Base-by-base conservation (phyloP, 2,797 vertebrate species). In the Lycodopsis pacificus region DNA sequence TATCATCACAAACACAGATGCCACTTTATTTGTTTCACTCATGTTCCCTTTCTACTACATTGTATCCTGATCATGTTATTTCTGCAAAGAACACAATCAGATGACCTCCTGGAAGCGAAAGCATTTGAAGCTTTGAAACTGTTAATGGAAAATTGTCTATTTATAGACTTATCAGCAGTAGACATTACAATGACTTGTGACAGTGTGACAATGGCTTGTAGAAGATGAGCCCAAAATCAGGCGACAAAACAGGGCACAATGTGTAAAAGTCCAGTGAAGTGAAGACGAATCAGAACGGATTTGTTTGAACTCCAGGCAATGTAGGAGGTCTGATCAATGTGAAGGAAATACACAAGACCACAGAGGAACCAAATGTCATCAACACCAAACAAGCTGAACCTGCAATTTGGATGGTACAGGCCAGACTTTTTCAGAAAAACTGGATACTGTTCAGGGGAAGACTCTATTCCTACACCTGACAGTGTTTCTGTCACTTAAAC, bases 1-100 rank as follows among this genome's bases (percentile, higher is more conserved):
- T 78, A 85, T 65, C 65, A 77, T 87, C 79, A 59, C 79, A 87
- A 89, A 89, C 86, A 87, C 83, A 93, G 82, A 93, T 88, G 81
- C 80, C 80, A 71, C 75, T 88, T 83, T 80, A 86, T 89, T 87
- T 83, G 69, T 82, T 75, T 86, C 71, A 72, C 64, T 83, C 73
- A 56, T 78, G 72, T 86, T 79, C 57, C 30, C 72, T 79, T 81
- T 48, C 53, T 65, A 65, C 40, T 30, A 69, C 46, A 73, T 64
- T 30, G 61, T 87, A 44, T 76, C 65, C 42, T 67, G 49, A 72
- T 80, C 51, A 62, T 65, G 54, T 78, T 71, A 65, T 77, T 86
- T 71, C 66, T 76, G 63, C 42, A 40, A 72, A 62, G 46, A 81
- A 77, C 54, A 40, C 69, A 76, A 69, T 76, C 61, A 77, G 58